phyloP scores from a whole-genome alignment of 2,888 invertebrate species.

The Ophion obscuratus region DNA sequence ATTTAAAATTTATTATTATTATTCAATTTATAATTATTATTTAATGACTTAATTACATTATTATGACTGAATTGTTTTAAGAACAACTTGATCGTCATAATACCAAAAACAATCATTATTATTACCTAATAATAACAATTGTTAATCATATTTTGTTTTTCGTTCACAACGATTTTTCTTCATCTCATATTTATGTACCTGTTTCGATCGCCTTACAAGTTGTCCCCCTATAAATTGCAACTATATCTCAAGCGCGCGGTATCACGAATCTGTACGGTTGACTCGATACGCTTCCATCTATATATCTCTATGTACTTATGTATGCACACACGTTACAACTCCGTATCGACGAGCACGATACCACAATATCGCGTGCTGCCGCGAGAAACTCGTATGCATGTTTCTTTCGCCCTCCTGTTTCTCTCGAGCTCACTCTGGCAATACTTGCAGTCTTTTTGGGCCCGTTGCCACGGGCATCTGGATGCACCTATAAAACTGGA shows the following conservation, averaged over 20 bases:
- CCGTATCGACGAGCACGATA: constrained; percentile 24
- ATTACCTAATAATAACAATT: no score
- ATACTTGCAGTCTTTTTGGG: constrained; percentile 8
- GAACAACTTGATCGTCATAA: no score
- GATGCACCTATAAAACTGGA: constrained; percentile 19
- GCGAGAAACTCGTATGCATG: constrained; percentile 9
- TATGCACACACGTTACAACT: neutral
- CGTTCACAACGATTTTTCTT: constrained; percentile 43
- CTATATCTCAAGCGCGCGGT: constrained; percentile 38
- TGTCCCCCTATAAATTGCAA: constrained; percentile 37
- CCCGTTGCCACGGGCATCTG: neutral
- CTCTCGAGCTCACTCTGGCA: constrained; percentile 4
- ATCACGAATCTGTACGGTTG: constrained; percentile 45
- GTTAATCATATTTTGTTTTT: constrained; percentile 31
- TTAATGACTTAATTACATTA: no score
- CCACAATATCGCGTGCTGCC: constrained; percentile 42
- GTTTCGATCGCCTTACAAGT: constrained; percentile 43
- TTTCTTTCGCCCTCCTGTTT: constrained; percentile 16
- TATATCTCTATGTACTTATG: constrained; percentile 7
- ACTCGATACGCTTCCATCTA: constrained; percentile 16
- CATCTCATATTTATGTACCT: constrained; percentile 34
- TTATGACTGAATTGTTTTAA: no score
- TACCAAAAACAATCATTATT: no score
- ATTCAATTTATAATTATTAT: no score
- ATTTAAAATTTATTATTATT: no score